These are phyloP conservation scores for Acrocyrtus sp. DNA, from an alignment of 2,888 invertebrate species.

Conservation along the genomic window DNA sequence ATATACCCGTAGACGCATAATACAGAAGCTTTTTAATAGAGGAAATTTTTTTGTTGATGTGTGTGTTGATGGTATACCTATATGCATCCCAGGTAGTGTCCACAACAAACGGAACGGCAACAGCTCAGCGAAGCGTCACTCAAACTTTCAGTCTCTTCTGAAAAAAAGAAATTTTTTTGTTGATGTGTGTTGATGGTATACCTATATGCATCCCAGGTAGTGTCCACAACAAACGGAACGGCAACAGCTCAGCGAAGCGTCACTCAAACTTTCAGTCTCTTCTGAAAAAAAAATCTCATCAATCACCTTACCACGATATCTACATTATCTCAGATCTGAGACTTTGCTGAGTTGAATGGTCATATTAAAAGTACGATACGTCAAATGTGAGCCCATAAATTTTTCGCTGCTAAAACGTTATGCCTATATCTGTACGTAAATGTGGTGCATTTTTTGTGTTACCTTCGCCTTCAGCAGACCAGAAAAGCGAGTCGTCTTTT, in stretches of 20 bases:
- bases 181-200: no score
- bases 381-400: neutral
- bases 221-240: neutral
- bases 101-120: neutral
- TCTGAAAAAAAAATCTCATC: constrained; percentile 38
- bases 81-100: neutral
- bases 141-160: neutral
- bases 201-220: no score
- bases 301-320: constrained; percentile 23
- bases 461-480: constrained; percentile 20
- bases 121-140: neutral
- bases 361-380: constrained; percentile 4
- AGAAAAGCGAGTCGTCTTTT: neutral
- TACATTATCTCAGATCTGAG: constrained; percentile 7
- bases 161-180: no score
- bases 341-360: constrained; percentile 13
- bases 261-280: neutral
- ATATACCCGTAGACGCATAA: neutral
- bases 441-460: neutral
- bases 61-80: no score
- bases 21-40: neutral
- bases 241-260: neutral
- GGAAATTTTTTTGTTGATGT: neutral
- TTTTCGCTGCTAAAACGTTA: neutral
- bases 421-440: neutral